Evolutionary conservation across 1,140 invertebrate species (phyloP), one percentile per base, ranked within the genome.

Genomic region (Campoletis sonorensis): DNA sequence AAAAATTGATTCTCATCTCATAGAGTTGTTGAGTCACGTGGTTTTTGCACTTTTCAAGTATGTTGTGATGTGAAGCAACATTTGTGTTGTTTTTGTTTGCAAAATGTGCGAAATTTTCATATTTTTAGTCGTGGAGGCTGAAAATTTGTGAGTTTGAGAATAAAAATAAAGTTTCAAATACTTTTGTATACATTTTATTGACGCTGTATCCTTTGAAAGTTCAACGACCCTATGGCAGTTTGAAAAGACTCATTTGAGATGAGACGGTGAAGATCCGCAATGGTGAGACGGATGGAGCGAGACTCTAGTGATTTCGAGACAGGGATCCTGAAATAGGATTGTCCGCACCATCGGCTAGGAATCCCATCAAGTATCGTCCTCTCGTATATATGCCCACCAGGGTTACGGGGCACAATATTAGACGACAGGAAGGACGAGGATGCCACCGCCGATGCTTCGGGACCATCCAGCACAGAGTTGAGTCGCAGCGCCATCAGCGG

Each of bases 281-380:
- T 45, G 11, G 40, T 45, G 40, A 45, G 67, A 30, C 1, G 16
- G 30, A 27, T 18, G 30, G 26, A 33, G 15, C 26, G 15, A 10
- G 23, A 54, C 58, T 83, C 83, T 86, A 90, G 86, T 89, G 90
- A 91, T 91, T 92, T 86, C 81, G 87, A 89, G 87, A 89, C 87
- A 86, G 82, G 61, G 77, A 82, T 61, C 88, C 88, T 85, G 86
- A 91, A 91, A 92, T 92, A 90, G 91, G 91, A 92, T 92, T 92
- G 91, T 92, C 89, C 90, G 91, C 91, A 90, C 90, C 90, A 92
- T 92, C 91, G 91, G 91, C 89, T 91, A 92, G 90, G 87, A 92
- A 92, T 92, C 91, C 91, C 90, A 92, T 92, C 91, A 92, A 92
- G 88, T 91, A 91, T 91, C 90, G 88, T 90, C 82, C 87, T 70